These are phyloP conservation scores for Heliconius ethilla DNA, from an alignment of 2,888 invertebrate species.

Conservation along the genomic window DNA sequence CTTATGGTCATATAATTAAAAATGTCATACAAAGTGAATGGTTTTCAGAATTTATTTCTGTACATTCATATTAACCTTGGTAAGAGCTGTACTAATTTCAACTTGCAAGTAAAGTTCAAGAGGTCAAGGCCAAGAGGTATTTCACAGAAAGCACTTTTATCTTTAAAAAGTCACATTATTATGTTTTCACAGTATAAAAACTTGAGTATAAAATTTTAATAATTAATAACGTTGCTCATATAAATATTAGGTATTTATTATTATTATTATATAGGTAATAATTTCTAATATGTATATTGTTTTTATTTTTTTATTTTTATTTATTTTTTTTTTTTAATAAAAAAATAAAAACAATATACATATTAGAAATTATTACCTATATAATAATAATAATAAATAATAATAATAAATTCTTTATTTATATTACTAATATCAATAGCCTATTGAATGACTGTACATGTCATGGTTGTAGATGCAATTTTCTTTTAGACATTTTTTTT, in stretches of 20 bases:
- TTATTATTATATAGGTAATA: too few species aligned
- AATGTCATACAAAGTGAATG: not conserved
- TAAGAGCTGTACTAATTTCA: not conserved
- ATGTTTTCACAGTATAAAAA: not conserved
- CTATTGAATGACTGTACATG: too few species aligned
- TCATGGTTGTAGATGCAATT: too few species aligned
- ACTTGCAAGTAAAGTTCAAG: not conserved
- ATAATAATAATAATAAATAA: too few species aligned
- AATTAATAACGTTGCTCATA: not conserved
- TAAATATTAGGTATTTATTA: too few species aligned
- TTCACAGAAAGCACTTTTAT: not conserved
- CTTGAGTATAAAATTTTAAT: not conserved
- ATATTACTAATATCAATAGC: too few species aligned
- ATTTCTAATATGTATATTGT: too few species aligned
- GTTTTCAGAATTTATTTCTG: not conserved
- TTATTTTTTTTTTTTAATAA: too few species aligned
- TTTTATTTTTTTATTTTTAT: too few species aligned
- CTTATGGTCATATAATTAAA: not conserved
- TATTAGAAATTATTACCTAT: too few species aligned
- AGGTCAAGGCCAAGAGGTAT: conserved; percentile 1
- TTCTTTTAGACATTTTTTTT: not conserved
- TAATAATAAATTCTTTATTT: too few species aligned
- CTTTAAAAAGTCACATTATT: not conserved
- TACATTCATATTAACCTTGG: not conserved
- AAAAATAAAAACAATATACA: too few species aligned